phyloP scores from a whole-genome alignment of 2,888 invertebrate genomes.

The Netelia fuscicornis region DNA sequence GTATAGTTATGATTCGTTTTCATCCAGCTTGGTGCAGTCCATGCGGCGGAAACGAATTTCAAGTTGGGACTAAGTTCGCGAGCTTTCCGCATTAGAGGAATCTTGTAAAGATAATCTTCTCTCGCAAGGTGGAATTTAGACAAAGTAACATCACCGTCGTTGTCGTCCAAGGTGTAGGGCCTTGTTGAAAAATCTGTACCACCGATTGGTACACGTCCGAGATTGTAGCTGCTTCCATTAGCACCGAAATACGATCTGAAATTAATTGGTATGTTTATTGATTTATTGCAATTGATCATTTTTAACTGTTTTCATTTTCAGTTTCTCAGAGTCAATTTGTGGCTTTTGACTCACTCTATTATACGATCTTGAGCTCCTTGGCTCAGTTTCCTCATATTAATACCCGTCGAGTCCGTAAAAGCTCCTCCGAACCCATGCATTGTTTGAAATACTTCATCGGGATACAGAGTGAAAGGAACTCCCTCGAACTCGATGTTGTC shows the following conservation, averaged over 20 bases:
- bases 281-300: neutral
- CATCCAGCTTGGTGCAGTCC: constrained; percentile 91
- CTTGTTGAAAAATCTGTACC: constrained; percentile 94
- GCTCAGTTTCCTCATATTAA: constrained; percentile 90
- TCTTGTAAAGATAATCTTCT: constrained; percentile 90
- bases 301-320: neutral
- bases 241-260: constrained; percentile 90
- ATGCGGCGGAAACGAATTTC: constrained; percentile 87
- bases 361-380: constrained; percentile 85
- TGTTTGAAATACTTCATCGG: constrained; percentile 86
- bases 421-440: constrained; percentile 95
- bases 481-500: neutral
- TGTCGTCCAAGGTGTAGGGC: constrained; percentile 92
- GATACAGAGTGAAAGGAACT: neutral
- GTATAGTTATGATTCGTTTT: constrained; percentile 87
- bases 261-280: constrained; percentile 32
- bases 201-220: constrained; percentile 93
- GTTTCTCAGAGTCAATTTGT: neutral
- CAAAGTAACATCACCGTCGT: constrained; percentile 87
- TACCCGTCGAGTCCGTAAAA: constrained; percentile 90
- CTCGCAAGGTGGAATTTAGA: constrained; percentile 88
- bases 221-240: constrained; percentile 91
- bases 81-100: constrained; percentile 86
- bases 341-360: constrained; percentile 83
- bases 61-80: constrained; percentile 84